A percentile compares a stretch with the other conserved stretches of the same genome.
Evolutionary conservation across 2,888 invertebrate species (phyloP).

Genomic region (Ferdinandea cuprea): DNA sequence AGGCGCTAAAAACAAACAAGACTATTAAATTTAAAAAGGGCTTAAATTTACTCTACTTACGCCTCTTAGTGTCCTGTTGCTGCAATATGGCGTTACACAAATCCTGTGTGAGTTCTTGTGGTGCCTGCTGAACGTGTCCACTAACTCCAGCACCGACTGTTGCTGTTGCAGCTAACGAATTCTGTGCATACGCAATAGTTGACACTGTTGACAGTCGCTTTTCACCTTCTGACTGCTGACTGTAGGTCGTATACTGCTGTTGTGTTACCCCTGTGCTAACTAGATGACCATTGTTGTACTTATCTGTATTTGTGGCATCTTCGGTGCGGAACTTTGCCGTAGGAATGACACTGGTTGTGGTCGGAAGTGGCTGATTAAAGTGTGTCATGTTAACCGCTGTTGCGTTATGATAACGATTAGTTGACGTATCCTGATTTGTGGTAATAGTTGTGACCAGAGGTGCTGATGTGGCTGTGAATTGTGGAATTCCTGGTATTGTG

Average conservation of each 20-base stretch:
- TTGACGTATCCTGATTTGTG: conserved; percentile 76
- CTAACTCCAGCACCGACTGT: conserved; percentile 74
- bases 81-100: conserved; percentile 83
- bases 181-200: conserved; percentile 79
- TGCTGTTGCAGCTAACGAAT: conserved; percentile 77
- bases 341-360: conserved; percentile 83
- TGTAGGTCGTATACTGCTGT: conserved; percentile 79
- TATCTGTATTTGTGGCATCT: conserved; percentile 84
- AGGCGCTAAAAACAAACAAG: conserved; percentile 77
- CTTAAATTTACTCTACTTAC: conserved; percentile 69
- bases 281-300: conserved; percentile 84
- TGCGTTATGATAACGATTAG: conserved; percentile 80
- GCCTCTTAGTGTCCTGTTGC: conserved; percentile 81
- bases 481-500: conserved; percentile 91
- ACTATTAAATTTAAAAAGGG: not conserved
- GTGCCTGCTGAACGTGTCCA: conserved; percentile 79
- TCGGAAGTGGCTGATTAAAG: conserved; percentile 84
- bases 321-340: conserved; percentile 86
- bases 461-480: conserved; percentile 86
- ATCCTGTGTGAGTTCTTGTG: conserved; percentile 82
- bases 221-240: conserved; percentile 77
- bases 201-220: conserved; percentile 78
- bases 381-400: conserved; percentile 82
- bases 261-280: conserved; percentile 78
- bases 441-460: conserved; percentile 86